These are phyloP conservation scores for Prenolepis imparis DNA, from an alignment of 2,888 invertebrate species.

Conservation along the genomic window DNA sequence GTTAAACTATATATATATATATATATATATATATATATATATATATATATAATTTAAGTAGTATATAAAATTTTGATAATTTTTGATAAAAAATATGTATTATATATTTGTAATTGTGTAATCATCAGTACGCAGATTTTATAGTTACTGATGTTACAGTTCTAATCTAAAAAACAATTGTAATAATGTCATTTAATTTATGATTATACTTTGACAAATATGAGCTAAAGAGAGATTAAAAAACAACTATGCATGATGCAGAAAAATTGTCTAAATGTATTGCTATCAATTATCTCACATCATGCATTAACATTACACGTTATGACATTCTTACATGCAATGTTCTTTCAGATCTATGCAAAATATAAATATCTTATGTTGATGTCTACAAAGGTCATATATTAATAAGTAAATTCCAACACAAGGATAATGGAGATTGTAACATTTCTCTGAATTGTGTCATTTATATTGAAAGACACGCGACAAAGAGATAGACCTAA, in stretches of 20 bases:
- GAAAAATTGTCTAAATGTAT: conserved; percentile 71
- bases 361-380: background rate
- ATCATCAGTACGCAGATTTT: conserved; percentile 56
- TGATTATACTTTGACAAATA: conserved; percentile 9
- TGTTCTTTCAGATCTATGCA: background rate
- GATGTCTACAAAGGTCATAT: background rate
- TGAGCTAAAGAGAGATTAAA: background rate
- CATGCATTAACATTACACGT: conserved; percentile 46
- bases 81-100: background rate
- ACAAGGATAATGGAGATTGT: background rate
- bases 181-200: background rate
- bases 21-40: background rate
- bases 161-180: background rate
- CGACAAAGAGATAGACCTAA: background rate
- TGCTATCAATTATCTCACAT: conserved; percentile 72
- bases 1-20: background rate
- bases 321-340: background rate
- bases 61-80: too few species aligned
- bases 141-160: conserved; percentile 57
- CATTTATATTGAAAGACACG: background rate
- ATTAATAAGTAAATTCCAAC: background rate
- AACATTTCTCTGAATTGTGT: background rate
- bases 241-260: conserved; percentile 51
- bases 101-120: background rate
- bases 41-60: background rate